Conservation (phyloP, 2,113 vertebrate genomes). For the Xiphophorus couchianus region DNA sequence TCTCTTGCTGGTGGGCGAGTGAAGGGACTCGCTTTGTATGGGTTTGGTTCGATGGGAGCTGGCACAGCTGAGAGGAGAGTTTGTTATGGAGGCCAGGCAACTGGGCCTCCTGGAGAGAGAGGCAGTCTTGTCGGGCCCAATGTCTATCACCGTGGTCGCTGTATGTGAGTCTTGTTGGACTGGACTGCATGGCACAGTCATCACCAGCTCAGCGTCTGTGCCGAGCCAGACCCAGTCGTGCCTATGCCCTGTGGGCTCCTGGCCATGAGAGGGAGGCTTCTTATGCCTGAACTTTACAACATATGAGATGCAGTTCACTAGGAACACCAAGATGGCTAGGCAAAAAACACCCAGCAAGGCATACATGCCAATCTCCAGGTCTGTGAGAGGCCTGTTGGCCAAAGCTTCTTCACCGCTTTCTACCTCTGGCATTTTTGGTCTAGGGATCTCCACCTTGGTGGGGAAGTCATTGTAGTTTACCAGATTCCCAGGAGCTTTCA, state of each 20-base stretch:
- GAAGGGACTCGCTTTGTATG: conserved; percentile 77
- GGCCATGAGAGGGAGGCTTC: conserved; percentile 83
- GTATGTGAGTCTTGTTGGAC: conserved; percentile 82
- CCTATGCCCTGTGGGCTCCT: conserved; percentile 87
- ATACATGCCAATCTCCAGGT: conserved; percentile 96
- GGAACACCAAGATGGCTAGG: conserved; percentile 92
- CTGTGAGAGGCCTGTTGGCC: conserved; percentile 83
- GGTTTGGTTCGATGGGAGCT: conserved; percentile 74
- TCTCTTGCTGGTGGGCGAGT: conserved; percentile 93
- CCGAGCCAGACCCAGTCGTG: conserved; percentile 95
- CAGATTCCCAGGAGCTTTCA: conserved; percentile 83
- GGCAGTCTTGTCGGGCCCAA: conserved; percentile 75
- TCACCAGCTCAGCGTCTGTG: conserved; percentile 88
- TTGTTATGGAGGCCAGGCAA: conserved; percentile 67
- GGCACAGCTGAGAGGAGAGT: conserved; percentile 61
- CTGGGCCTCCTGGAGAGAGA: conserved; percentile 70
- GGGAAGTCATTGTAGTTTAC: conserved; percentile 86
- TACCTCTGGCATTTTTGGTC: conserved; percentile 55
- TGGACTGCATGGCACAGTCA: conserved; percentile 82
- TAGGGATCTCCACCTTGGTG: conserved; percentile 78
- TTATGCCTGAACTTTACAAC: conserved; percentile 90
- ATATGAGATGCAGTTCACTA: conserved; percentile 90
- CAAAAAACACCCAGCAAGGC: conserved; percentile 92
- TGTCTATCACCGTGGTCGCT: conserved; percentile 85
- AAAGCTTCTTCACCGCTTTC: conserved; percentile 76